Percentiles rank a stretch among this genome's conserved stretches.
Evolutionary conservation across 2,888 invertebrate species (phyloP).

Genomic region (Agrochola circellaris): DNA sequence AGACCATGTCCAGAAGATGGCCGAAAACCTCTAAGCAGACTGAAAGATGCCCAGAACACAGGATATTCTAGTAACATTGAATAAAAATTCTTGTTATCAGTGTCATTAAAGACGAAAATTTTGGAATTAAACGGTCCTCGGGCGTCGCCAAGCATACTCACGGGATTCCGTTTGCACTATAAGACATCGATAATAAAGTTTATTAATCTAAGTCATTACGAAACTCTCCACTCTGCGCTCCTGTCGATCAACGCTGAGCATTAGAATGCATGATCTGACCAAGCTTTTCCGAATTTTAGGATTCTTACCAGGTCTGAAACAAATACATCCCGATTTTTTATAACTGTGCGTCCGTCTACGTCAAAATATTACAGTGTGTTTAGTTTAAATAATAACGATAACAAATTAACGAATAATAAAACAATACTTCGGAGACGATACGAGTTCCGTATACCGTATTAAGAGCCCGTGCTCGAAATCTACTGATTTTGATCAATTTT

Average conservation of each 20-base stretch:
- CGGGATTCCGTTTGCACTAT: not conserved
- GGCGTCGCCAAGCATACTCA: too few species aligned
- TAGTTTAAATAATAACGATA: too few species aligned
- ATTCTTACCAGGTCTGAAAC: not conserved
- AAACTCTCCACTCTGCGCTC: not conserved
- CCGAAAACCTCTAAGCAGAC: not conserved
- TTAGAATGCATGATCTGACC: not conserved
- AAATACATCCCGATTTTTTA: too few species aligned
- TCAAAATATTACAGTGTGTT: too few species aligned
- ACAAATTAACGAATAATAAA: too few species aligned
- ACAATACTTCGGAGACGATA: too few species aligned
- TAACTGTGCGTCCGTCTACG: too few species aligned
- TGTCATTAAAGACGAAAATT: not conserved
- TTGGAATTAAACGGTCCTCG: not conserved
- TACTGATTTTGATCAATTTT: too few species aligned
- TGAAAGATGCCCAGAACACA: not conserved
- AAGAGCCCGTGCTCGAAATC: too few species aligned
- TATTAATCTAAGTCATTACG: not conserved
- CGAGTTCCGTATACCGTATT: too few species aligned
- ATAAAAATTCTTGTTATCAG: not conserved
- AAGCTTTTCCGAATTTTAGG: not conserved
- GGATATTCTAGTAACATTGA: not conserved
- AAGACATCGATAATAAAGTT: not conserved
- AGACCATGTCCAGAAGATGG: not conserved
- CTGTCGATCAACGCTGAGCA: not conserved